A percentile compares a stretch with the other conserved stretches of the same genome.
These are phyloP conservation scores for Neomorphus geoffroyi DNA, from an alignment of 2,797 vertebrate genomes.

Conservation along the genomic window DNA sequence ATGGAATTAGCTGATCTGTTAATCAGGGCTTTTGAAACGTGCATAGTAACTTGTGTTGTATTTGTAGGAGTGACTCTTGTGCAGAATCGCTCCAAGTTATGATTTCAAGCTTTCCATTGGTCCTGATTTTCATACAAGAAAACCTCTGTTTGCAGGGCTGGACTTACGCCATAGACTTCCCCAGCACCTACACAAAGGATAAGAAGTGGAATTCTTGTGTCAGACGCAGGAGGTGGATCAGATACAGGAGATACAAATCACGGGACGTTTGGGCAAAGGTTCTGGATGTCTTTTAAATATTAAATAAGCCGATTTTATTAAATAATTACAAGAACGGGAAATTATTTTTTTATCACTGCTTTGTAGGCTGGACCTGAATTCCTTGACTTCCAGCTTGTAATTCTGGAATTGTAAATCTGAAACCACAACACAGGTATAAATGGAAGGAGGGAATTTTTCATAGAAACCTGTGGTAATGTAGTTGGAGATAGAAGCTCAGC, in stretches of 20 bases:
- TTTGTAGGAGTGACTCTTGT: neutral
- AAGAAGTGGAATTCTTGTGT: constrained; percentile 99
- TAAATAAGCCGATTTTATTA: neutral
- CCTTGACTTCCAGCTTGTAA: neutral
- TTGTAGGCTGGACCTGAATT: neutral
- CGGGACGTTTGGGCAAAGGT: constrained; percentile 94
- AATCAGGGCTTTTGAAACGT: neutral
- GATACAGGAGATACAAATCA: constrained; percentile 92
- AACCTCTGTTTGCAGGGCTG: constrained; percentile 86
- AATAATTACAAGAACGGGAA: neutral
- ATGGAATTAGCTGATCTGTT: constrained; percentile 37
- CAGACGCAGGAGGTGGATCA: constrained; percentile 91
- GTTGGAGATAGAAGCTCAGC: neutral
- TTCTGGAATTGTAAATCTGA: too few species aligned
- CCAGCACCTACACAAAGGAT: constrained; percentile 92
- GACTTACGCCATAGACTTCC: constrained; percentile 95
- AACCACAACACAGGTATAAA: neutral
- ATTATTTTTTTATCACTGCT: neutral
- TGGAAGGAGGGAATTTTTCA: neutral
- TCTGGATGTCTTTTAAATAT: neutral
- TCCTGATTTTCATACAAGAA: constrained; percentile 18
- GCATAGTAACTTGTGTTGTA: neutral
- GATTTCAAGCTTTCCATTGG: neutral
- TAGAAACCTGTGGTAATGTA: neutral
- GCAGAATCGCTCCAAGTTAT: neutral